A percentile compares a stretch with the other conserved stretches of the same genome.
These are phyloP conservation scores for Pseudococcus longispinus DNA, from an alignment of 2,888 invertebrate genomes.

Conservation along the genomic window DNA sequence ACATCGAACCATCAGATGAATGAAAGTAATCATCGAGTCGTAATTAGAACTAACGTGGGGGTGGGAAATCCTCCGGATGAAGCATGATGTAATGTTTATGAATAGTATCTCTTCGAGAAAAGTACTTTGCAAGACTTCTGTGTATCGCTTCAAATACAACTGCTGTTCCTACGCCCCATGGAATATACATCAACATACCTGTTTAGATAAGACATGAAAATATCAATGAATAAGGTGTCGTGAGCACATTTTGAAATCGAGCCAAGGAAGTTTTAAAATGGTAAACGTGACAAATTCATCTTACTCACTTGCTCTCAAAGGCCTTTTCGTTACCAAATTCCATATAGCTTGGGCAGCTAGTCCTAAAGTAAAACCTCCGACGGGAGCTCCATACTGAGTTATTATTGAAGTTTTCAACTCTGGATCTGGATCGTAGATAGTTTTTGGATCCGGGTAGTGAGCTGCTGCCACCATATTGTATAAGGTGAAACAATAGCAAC, in stretches of 20 bases:
- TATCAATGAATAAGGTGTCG: not conserved
- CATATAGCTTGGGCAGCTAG: not conserved
- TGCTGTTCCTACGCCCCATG: not conserved
- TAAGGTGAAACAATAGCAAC: not conserved
- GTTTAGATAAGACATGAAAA: not conserved
- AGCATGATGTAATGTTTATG: slow-evolving; percentile 56
- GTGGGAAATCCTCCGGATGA: slow-evolving; percentile 56
- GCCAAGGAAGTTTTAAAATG: not conserved
- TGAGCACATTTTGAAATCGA: not conserved
- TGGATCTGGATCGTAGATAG: slow-evolving; percentile 5
- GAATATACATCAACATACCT: not conserved
- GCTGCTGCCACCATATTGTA: not conserved
- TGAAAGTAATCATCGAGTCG: not conserved
- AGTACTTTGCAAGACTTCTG: not conserved
- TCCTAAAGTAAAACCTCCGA: not conserved
- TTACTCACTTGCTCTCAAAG: not conserved
- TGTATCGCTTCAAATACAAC: not conserved
- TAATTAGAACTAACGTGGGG: slow-evolving; percentile 50
- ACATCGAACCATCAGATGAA: not conserved
- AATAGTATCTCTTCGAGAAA: slow-evolving; percentile 56
- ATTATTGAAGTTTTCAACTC: not conserved
- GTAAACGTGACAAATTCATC: not conserved
- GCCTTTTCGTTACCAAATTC: not conserved
- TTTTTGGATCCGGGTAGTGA: slow-evolving; percentile 1
- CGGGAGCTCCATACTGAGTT: not conserved